A percentile compares a stretch with the other conserved stretches of the same genome.
These are phyloP conservation scores for Brachionus calyciflorus DNA, from an alignment of 1,140 invertebrate species.

Conservation along the genomic window DNA sequence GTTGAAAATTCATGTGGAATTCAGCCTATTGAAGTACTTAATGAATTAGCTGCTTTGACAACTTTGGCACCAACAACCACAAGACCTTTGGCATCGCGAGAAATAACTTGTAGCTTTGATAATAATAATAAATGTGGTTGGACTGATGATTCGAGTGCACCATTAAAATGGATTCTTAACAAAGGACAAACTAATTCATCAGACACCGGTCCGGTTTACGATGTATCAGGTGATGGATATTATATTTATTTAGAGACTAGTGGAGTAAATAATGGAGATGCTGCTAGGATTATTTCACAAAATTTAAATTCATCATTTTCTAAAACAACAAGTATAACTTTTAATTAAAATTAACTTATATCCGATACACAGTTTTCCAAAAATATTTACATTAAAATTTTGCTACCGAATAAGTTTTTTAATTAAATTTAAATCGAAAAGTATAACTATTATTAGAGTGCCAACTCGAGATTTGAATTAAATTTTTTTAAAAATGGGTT, in stretches of 20 bases:
- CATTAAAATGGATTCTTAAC: conserved; percentile 51
- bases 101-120: conserved; percentile 50
- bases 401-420: too few relatives aligned
- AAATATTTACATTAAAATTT: too few relatives aligned
- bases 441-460: too few relatives aligned
- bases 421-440: too few relatives aligned
- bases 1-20: conserved; percentile 52
- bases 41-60: not conserved
- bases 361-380: too few relatives aligned
- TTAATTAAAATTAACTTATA: not conserved
- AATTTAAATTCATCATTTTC: conserved; percentile 54
- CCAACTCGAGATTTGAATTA: too few relatives aligned
- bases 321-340: not conserved
- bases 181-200: conserved; percentile 60
- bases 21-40: conserved; percentile 15
- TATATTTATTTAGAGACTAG: conserved; percentile 61
- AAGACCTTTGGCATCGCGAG: not conserved
- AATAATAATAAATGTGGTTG: conserved; percentile 52
- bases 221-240: conserved; percentile 72
- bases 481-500: too few relatives aligned
- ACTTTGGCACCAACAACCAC: conserved; percentile 19
- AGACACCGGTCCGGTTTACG: conserved; percentile 70
- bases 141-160: conserved; percentile 53
- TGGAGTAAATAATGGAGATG: conserved; percentile 4
- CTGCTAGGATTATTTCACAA: conserved; percentile 49